Evolutionary conservation across 2,888 invertebrate genomes (phyloP).

Genomic region (Conus canariensis): DNA sequence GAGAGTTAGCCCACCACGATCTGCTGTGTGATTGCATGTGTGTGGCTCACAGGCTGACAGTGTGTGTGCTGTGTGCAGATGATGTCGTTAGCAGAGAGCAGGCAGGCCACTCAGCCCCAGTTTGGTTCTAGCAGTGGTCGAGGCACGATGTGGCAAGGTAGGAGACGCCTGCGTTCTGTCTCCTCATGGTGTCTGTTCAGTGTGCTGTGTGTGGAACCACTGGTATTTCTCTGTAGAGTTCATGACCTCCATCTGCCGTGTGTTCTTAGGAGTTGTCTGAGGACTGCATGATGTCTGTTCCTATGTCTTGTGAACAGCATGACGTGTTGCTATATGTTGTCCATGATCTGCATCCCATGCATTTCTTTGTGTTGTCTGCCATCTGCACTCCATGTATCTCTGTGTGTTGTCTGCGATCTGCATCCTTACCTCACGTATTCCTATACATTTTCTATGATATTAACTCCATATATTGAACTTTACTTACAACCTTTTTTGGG

Average conservation of each 20-base stretch:
- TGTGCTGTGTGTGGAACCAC: too few relatives aligned
- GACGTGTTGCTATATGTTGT: background rate
- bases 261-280: too few relatives aligned
- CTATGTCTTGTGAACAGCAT: too few relatives aligned
- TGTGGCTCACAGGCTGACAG: background rate
- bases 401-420: background rate
- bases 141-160: slow-evolving; percentile 36
- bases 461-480: too few relatives aligned
- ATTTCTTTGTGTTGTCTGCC: background rate
- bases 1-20: too few relatives aligned
- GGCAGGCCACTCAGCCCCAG: slow-evolving; percentile 4
- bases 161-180: background rate
- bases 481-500: too few relatives aligned
- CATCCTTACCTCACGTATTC: background rate
- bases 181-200: too few relatives aligned
- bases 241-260: too few relatives aligned
- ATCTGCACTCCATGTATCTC: background rate
- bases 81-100: slow-evolving; percentile 12
- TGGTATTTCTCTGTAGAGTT: too few relatives aligned
- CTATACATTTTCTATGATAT: too few relatives aligned
- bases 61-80: slow-evolving; percentile 22
- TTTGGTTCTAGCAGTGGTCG: slow-evolving; percentile 33
- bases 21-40: background rate
- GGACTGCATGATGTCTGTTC: too few relatives aligned
- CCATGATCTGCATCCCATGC: too few relatives aligned